Evolutionary conservation across 1,140 invertebrate species (phyloP), one percentile per base, ranked within the genome.

Genomic region (Stegodyphus mimosarum): DNA sequence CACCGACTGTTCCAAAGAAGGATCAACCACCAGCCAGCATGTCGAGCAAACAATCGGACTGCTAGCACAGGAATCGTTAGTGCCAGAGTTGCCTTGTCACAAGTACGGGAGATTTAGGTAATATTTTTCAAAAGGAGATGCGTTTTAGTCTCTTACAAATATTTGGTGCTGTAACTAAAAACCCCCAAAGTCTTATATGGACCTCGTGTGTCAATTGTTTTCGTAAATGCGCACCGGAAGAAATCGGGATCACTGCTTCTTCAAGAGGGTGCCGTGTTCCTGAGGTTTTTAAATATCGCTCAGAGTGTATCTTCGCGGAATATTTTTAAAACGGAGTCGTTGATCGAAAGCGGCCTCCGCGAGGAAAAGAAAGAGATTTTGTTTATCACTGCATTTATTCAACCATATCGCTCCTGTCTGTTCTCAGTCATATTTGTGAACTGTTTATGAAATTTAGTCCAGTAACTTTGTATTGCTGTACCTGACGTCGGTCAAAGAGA

Each of bases 21-120:
- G 77, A 79, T 18, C 63, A 74, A 67, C 81, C 60, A 11, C 63
- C 50, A 51, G 48, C 83, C 74, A 78, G 7, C 7, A 86, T 86
- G 83, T 86, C 83, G 53, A 86, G 83, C 53, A 86, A 86, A 66
- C 85, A 86, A 51, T 86, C 85, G n/a, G 85, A 86, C 85, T 86
- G 85, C 74, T 86, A 86, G 83, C 75, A 52, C 60, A 69, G 64
- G 64, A 75, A 69, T 48, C 52, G 81, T 70, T 84, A 84, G 72
- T 84, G 81, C 81, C 81, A 84, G 81, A 75, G 81, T 76, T 84
- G 81, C 81, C 81, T 84, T 84, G 72, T 33, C 33, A 33, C 33
- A 33, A 33, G 33, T 33, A 81, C 55, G 78, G 80, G 80, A 83
- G 72, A 83, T 67, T 83, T 84, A 84, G 81, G 71, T 84, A 72